Conservation (phyloP, 2,113 vertebrate genomes). For the Pituophis catenifer region DNA sequence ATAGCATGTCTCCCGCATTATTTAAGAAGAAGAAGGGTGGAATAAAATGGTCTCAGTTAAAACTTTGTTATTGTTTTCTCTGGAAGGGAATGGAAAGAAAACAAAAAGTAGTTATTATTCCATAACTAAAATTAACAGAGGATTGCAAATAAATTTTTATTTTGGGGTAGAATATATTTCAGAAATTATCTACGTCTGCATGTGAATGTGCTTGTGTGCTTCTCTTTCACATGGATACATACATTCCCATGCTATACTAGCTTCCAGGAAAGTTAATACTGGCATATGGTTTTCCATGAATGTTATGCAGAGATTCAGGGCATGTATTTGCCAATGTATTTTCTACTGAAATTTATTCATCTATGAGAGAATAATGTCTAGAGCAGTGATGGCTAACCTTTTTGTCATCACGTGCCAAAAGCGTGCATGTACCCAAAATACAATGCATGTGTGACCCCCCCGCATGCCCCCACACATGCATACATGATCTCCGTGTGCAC, state of each 20-base stretch:
- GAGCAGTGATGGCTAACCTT: no score
- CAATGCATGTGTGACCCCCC: no score
- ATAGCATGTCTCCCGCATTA: slow-evolving; percentile 6
- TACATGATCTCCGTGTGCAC: no score
- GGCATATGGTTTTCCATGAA: slow-evolving; percentile 65
- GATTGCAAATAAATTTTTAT: not conserved
- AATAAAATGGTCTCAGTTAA: not conserved
- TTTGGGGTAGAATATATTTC: slow-evolving; percentile 18
- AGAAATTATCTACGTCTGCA: slow-evolving; percentile 17
- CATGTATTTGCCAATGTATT: slow-evolving; percentile 25
- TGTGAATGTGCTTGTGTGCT: not conserved
- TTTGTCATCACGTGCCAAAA: no score
- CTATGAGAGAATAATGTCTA: slow-evolving; percentile 64
- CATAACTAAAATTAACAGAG: slow-evolving; percentile 2
- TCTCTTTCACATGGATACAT: slow-evolving; percentile 39
- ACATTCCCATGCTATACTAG: slow-evolving; percentile 41
- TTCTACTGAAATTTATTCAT: slow-evolving; percentile 59
- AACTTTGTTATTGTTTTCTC: not conserved
- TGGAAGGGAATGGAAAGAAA: not conserved
- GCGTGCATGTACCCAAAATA: no score
- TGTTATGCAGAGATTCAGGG: slow-evolving; percentile 52
- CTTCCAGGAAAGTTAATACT: slow-evolving; percentile 57
- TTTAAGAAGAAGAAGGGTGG: not conserved
- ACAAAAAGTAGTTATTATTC: slow-evolving; percentile 6
- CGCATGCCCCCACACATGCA: no score